Evolutionary conservation across 2,888 invertebrate species (phyloP).

Genomic region (Altica lythri): DNA sequence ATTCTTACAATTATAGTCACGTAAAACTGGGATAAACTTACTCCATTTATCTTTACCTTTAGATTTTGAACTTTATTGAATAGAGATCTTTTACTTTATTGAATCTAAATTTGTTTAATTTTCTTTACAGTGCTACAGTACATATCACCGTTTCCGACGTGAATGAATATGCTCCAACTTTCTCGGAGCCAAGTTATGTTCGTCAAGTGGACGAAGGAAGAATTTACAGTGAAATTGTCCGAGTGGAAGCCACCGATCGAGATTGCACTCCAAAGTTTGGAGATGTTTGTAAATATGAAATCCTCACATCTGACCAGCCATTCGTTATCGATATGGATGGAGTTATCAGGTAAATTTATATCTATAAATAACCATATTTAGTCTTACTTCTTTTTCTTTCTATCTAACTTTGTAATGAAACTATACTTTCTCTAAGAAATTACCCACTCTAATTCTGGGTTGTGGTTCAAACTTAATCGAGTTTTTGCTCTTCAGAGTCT

Average conservation of each 20-base stretch:
- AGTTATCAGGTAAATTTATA: constrained; percentile 69
- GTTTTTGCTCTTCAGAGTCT: too few relatives aligned
- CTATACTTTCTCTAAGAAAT: too few relatives aligned
- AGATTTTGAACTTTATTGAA: background rate
- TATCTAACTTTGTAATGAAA: too few relatives aligned
- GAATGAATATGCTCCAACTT: constrained; percentile 93
- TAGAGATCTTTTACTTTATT: background rate
- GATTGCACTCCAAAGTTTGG: constrained; percentile 96
- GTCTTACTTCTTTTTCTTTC: background rate
- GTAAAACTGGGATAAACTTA: too few relatives aligned
- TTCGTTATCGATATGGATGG: constrained; percentile 93
- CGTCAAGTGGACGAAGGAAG: constrained; percentile 89
- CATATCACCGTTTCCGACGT: constrained; percentile 95
- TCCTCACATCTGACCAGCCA: constrained; percentile 86
- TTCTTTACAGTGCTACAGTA: constrained; percentile 76
- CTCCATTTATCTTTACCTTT: too few relatives aligned
- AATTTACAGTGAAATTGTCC: constrained; percentile 85
- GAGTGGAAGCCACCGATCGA: constrained; percentile 89
- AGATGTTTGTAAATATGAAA: constrained; percentile 97
- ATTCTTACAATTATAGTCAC: background rate
- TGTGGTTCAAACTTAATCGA: too few relatives aligned
- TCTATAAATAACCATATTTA: background rate
- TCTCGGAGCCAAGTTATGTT: constrained; percentile 88
- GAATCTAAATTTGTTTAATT: background rate
- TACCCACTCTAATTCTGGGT: too few relatives aligned